These are phyloP conservation scores for Tetragonula carbonaria DNA, from an alignment of 2,888 invertebrate species.

Conservation along the genomic window DNA sequence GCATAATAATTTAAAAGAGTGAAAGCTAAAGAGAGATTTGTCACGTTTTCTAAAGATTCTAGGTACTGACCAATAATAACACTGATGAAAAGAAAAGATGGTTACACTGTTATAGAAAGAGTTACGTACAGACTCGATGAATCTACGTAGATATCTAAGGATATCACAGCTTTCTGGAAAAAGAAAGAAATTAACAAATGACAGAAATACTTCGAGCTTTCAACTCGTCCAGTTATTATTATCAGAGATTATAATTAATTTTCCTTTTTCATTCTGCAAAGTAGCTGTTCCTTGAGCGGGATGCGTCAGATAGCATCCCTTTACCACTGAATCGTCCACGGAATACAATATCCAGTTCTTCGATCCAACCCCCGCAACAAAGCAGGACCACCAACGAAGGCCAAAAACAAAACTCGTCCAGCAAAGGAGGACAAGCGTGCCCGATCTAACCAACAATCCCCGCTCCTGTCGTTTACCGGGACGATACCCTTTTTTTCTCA, in stretches of 20 bases:
- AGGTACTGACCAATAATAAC: neutral
- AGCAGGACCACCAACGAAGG: neutral
- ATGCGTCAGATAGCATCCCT: neutral
- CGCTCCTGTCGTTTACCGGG: conserved; percentile 27
- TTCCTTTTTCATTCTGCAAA: neutral
- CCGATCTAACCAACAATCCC: conserved; percentile 38
- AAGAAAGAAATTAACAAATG: neutral
- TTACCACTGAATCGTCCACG: neutral
- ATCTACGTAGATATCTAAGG: neutral
- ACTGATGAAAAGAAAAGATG: neutral
- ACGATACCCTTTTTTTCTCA: conserved; percentile 21
- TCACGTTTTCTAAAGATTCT: neutral
- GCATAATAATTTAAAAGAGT: neutral
- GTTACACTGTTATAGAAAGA: neutral
- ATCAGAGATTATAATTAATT: neutral
- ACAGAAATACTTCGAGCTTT: neutral
- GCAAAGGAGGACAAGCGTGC: neutral
- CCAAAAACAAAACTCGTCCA: conserved; percentile 4
- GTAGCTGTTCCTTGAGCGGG: neutral
- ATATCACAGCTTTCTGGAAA: neutral
- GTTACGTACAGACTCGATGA: neutral
- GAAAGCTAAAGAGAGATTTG: neutral
- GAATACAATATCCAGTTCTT: neutral
- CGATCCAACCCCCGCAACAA: neutral
- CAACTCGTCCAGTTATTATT: neutral